phyloP scores from a whole-genome alignment of 1,140 invertebrate species.

The Eueides isabella region DNA sequence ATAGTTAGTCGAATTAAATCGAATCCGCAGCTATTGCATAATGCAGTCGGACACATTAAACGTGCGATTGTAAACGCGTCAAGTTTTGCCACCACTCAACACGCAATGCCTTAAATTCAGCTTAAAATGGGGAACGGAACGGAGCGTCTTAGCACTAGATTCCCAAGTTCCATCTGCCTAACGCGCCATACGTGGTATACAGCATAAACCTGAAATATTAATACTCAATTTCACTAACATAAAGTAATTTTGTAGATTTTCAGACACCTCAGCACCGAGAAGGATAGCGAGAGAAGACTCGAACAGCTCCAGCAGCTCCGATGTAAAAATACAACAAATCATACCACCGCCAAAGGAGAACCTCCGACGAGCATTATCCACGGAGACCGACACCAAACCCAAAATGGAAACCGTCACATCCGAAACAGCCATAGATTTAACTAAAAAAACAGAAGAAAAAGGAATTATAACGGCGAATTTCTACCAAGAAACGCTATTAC shows the following conservation, averaged over 20 bases:
- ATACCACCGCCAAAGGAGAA: conserved; percentile 43
- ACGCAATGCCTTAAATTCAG: no score
- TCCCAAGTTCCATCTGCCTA: no score
- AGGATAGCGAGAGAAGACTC: conserved; percentile 67
- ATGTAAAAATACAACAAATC: conserved; percentile 53
- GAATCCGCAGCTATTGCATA: no score
- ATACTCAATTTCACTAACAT: neutral
- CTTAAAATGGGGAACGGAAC: no score
- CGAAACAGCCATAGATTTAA: conserved; percentile 63
- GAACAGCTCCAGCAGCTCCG: conserved; percentile 70
- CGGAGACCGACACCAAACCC: conserved; percentile 49
- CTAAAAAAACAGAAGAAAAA: conserved; percentile 54
- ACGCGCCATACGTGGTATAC: no score
- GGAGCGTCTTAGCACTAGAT: no score
- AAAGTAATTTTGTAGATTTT: conserved; percentile 46
- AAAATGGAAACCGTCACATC: conserved; percentile 52
- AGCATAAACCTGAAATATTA: no score
- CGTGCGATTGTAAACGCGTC: no score
- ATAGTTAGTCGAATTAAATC: no score
- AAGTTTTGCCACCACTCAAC: no score
- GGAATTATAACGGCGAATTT: conserved; percentile 67
- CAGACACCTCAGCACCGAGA: conserved; percentile 57
- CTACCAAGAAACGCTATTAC: conserved; percentile 69
- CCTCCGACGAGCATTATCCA: conserved; percentile 46
- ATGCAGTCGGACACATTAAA: no score